Conservation (phyloP, 2,113 vertebrate genomes). For the Sphyrna mokarran region DNA sequence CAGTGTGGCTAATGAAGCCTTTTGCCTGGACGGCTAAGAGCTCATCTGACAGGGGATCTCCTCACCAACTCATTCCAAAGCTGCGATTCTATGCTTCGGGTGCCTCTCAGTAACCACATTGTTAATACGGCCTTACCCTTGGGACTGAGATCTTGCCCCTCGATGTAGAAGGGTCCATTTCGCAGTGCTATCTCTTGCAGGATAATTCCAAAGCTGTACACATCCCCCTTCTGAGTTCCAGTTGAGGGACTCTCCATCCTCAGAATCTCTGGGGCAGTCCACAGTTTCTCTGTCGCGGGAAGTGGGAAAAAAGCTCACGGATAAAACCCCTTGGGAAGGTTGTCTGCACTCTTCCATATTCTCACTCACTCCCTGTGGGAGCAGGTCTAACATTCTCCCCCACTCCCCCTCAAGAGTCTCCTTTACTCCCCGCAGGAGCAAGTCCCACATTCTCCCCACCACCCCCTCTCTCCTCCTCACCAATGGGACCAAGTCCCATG, state of each 20-base stretch:
- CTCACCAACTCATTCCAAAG: neutral
- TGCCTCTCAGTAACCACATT: neutral
- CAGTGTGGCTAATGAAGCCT: no score
- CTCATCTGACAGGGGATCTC: neutral
- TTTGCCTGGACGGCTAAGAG: no score
- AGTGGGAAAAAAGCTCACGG: neutral
- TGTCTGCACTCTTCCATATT: neutral
- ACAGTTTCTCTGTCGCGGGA: constrained; percentile 68
- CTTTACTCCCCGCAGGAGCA: no score
- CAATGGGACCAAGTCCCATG: no score
- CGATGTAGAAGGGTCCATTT: constrained; percentile 71
- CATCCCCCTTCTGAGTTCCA: constrained; percentile 75
- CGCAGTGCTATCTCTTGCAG: constrained; percentile 82
- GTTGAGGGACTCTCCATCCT: constrained; percentile 49
- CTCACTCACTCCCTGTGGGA: no score
- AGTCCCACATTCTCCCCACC: no score
- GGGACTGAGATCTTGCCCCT: constrained; percentile 66
- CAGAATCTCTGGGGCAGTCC: constrained; percentile 79
- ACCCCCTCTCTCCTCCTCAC: no score
- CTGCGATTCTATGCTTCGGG: neutral
- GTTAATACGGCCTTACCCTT: constrained; percentile 60
- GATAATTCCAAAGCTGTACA: constrained; percentile 85
- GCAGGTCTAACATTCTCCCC: no score
- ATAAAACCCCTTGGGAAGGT: neutral
- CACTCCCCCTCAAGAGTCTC: no score